Evolutionary conservation across 2,888 invertebrate genomes (phyloP).

Genomic region (Dryobotodes eremita): DNA sequence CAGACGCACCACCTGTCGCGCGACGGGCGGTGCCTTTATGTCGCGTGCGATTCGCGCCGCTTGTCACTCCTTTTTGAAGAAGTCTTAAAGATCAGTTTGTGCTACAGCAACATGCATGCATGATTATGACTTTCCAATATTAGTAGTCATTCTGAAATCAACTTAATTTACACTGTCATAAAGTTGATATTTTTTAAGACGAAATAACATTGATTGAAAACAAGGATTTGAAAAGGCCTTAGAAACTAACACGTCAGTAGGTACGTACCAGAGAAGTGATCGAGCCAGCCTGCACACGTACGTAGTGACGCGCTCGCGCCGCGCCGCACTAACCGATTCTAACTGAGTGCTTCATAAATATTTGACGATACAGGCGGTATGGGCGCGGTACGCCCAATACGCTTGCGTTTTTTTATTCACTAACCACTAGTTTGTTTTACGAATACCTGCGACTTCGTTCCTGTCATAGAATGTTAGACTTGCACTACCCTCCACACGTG

Average conservation of each 20-base stretch:
- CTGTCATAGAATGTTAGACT: slow-evolving; percentile 20
- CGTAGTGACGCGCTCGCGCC: too few relatives aligned
- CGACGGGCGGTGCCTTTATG: too few relatives aligned
- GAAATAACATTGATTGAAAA: neutral
- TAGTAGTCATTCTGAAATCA: neutral
- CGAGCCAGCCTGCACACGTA: neutral
- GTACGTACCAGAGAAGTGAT: neutral
- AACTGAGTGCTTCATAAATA: slow-evolving; percentile 81
- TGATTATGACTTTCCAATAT: neutral
- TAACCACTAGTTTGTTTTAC: slow-evolving; percentile 30
- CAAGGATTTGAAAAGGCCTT: neutral
- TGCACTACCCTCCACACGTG: neutral
- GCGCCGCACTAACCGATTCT: slow-evolving; percentile 62
- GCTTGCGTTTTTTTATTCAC: slow-evolving; percentile 45
- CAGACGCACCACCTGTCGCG: too few relatives aligned
- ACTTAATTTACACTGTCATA: neutral
- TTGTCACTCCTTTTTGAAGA: too few relatives aligned
- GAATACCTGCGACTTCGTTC: slow-evolving; percentile 7
- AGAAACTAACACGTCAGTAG: neutral
- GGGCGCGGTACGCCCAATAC: slow-evolving; percentile 54
- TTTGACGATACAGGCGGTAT: slow-evolving; percentile 75
- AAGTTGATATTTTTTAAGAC: neutral
- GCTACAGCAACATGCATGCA: neutral
- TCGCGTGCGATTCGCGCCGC: too few relatives aligned
- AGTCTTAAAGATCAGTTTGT: neutral